phyloP scores from a whole-genome alignment of 2,113 vertebrate genomes.

The Ciconia maguari region DNA sequence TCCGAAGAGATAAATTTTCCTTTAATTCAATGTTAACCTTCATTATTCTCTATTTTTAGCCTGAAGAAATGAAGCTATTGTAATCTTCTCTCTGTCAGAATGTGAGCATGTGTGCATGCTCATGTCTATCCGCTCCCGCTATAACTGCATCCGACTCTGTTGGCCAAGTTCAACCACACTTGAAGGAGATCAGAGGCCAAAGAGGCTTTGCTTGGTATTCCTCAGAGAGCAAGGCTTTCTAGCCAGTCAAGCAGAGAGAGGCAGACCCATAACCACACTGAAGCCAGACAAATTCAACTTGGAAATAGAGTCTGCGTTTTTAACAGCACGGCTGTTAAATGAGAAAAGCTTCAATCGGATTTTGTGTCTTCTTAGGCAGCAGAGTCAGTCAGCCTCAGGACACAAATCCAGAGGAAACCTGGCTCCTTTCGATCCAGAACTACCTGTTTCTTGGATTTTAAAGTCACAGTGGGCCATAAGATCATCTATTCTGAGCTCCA shows the following conservation, averaged over 20 bases:
- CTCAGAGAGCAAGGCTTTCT: not conserved
- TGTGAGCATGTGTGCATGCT: not conserved
- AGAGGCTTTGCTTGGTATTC: not conserved
- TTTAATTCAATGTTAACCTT: not conserved
- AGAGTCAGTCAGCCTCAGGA: slow-evolving; percentile 25
- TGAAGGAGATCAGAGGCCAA: not conserved
- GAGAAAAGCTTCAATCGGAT: not conserved
- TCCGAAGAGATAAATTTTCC: not conserved
- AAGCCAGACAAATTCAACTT: slow-evolving; percentile 26
- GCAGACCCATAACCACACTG: not conserved
- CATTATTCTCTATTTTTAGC: not conserved
- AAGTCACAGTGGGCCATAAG: slow-evolving; percentile 26
- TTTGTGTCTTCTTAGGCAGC: slow-evolving; percentile 27
- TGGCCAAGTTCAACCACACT: not conserved
- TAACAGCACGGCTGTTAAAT: not conserved
- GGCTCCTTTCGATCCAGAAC: slow-evolving; percentile 29
- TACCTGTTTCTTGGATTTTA: slow-evolving; percentile 56
- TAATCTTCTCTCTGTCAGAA: not conserved
- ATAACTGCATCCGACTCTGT: rapidly evolving
- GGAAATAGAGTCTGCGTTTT: not conserved
- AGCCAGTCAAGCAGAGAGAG: not conserved
- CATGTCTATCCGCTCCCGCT: not conserved
- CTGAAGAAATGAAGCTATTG: not conserved
- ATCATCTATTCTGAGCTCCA: slow-evolving; percentile 52
- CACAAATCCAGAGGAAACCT: slow-evolving; percentile 49